Conservation (phyloP, 2,113 vertebrate species). For the Hippocampus guttulatus region DNA sequence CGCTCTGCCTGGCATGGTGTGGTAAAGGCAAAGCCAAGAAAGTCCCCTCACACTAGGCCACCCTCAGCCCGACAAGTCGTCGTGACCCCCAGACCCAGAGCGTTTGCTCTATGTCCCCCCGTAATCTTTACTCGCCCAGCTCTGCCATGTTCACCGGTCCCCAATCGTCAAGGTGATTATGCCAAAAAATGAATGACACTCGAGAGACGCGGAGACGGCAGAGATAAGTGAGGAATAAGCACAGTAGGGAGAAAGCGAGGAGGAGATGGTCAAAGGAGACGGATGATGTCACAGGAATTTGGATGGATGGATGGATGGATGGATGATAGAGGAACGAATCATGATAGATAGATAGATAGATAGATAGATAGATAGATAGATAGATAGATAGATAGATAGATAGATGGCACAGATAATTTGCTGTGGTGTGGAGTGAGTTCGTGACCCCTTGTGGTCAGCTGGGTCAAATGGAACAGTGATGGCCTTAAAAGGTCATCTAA, state of each 20-base stretch:
- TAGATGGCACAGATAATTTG: conserved; percentile 49
- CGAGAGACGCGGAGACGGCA: conserved; percentile 63
- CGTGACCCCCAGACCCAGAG: conserved; percentile 40
- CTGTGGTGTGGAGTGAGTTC: conserved; percentile 64
- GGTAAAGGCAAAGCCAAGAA: conserved; percentile 67
- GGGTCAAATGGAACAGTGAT: conserved; percentile 62
- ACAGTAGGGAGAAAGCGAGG: conserved; percentile 46
- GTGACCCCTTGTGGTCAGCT: conserved; percentile 53
- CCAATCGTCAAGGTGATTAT: conserved; percentile 76
- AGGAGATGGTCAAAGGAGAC: conserved; percentile 57
- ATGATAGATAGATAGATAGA: neutral
- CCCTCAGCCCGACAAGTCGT: conserved; percentile 64
- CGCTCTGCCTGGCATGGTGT: conserved; percentile 60
- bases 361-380: neutral
- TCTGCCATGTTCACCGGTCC: conserved; percentile 68
- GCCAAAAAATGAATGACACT: conserved; percentile 64
- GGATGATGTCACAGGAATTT: conserved; percentile 64
- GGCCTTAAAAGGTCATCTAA: conserved; percentile 62
- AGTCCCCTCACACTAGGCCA: conserved; percentile 73
- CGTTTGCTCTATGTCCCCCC: conserved; percentile 24
- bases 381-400: neutral
- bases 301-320: neutral
- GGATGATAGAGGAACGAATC: neutral
- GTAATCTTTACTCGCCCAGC: conserved; percentile 43
- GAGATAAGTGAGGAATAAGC: conserved; percentile 65